Base-by-base conservation (phyloP, 1,140 invertebrate genomes). In the Microplitis mediator region DNA sequence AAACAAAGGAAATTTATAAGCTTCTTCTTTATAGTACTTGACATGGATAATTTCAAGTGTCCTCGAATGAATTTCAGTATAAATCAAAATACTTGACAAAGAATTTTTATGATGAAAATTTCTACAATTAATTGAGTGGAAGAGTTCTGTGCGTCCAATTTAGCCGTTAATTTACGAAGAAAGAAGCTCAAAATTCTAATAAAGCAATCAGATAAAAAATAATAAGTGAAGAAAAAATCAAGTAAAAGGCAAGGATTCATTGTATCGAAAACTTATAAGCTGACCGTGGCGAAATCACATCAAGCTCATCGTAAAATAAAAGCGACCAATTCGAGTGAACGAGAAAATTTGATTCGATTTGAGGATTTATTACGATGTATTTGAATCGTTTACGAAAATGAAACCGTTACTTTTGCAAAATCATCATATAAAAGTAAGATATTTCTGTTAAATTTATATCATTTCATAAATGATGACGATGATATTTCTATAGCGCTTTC, bases 261-360 rank as follows among this genome's bases (percentile, higher is more conserved):
- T 9, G 4, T 36, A 32, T 62, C 60, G 54, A 31, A 62, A 51
- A 31, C 16, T 45, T 45, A 60, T 23, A 52, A 72, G 71, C 74
- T 69, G 54, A 76, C 71, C 70, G 72, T 63, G 34, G 70, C 58
- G 54, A 76, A 76, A 79, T 78, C 74, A 71, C 72, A 74, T 77
- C 76, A 75, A 5, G 71, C 71, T 58, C 23, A 23, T 67, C 63
- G 23, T 32, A 52, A 45, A 3, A 64, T 69, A 50, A 8, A 60
- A 67, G 54, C 14, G 61, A 68, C 9, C n/a, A 31, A 70, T 58
- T 60, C 58, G 62, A 61, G 58, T 36, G 23, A 52, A 70, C 62
- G 5, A 45, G 69, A 69, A 36, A 45, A 52, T n/a, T 14, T 65
- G 75, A 79, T 80, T 80, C 81, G 76, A 81, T 81, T 77, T 73